Base-by-base conservation (phyloP, 2,113 vertebrate species). In the Periophthalmus modestus region DNA sequence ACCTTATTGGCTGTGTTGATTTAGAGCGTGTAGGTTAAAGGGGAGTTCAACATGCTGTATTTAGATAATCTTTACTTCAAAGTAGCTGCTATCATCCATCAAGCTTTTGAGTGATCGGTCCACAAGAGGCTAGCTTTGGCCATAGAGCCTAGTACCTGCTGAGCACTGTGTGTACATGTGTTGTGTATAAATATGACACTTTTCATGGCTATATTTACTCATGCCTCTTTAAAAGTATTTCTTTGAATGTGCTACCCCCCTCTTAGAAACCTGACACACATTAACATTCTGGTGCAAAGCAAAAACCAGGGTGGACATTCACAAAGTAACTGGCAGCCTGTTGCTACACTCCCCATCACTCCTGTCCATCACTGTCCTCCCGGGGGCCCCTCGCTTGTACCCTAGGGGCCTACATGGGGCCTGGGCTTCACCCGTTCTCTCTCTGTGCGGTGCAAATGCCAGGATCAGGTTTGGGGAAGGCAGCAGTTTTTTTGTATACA, bases 401-500 rank as follows among this genome's bases (percentile, higher is more conserved):
- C 85, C 80, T 68, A 86, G 78, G 82, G 87, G 80, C 82, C 77
- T 57, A 66, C 16, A 34, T 9, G 59, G 61, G 82, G 85, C 77
- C 85, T 55, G 72, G 47, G 69, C 79, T 75, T 75, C 82, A 67
- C 69, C 71, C 66, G 67, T 79, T 77, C 72, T 67, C 87, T 81
- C 87, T 82, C 86, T 62, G 72, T 84, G 78, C 77, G 66, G 86
- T 66, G 66, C 73, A 82, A 90, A 91, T 88, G 85, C 88, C 87
- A 91, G 91, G 82, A 87, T 87, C 81, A 80, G 83, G 88, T 90
- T 90, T 91, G 91, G 79, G 85, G 86, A 88, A 88, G 85, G 86
- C 85, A 85, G 83, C 82, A 90, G 79, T 88, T 88, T 90, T n/a
- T 90, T 88, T 93, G 89, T 92, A 80, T 89, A 83, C 87, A 83